Evolutionary conservation across 2,888 invertebrate genomes (phyloP).

Genomic region (Ochlodes sylvanus): DNA sequence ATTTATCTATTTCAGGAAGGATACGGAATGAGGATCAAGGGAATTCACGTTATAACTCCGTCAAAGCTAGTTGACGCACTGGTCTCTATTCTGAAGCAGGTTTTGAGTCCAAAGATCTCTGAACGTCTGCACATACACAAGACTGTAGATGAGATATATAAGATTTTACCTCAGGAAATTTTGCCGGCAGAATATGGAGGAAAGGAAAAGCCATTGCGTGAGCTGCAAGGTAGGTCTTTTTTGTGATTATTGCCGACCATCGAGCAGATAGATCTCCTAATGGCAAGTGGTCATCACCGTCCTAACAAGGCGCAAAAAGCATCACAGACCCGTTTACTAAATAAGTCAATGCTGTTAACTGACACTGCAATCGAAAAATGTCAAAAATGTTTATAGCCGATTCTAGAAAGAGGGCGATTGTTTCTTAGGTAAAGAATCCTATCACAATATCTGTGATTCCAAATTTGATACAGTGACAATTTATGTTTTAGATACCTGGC

Average conservation of each 20-base stretch:
- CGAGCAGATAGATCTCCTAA: too few species aligned
- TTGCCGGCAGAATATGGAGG: conserved; percentile 59
- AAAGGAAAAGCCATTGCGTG: conserved; percentile 43
- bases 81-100: conserved; percentile 54
- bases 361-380: too few species aligned
- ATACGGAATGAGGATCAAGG: conserved; percentile 57
- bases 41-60: conserved; percentile 56
- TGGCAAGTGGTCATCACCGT: too few species aligned
- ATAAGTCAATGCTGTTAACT: too few species aligned
- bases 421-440: too few species aligned
- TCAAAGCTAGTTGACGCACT: conserved; percentile 58
- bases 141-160: conserved; percentile 50
- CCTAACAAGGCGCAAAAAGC: too few species aligned
- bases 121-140: conserved; percentile 56
- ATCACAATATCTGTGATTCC: too few species aligned
- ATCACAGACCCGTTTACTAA: too few species aligned
- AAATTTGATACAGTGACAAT: too few species aligned
- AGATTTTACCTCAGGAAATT: conserved; percentile 49
- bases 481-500: conserved; percentile 52
- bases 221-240: conserved; percentile 44
- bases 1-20: conserved; percentile 51
- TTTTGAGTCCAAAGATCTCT: conserved; percentile 57
- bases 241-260: too few species aligned
- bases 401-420: too few species aligned
- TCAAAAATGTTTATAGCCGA: too few species aligned